phyloP scores from a whole-genome alignment of 2,113 vertebrate species.

The Zapus hudsonius region DNA sequence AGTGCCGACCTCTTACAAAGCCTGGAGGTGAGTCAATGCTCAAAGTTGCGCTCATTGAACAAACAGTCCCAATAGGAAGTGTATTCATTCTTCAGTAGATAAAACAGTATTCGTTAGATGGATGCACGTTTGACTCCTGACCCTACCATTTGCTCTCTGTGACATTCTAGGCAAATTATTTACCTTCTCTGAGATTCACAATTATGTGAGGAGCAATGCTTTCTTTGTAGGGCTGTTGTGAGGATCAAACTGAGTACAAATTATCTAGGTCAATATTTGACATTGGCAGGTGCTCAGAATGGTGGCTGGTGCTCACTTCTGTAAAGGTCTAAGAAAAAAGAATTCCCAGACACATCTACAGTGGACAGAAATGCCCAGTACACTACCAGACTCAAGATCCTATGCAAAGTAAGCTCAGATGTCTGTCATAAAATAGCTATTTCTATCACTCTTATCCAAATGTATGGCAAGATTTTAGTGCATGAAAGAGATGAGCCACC shows the following conservation, averaged over 20 bases:
- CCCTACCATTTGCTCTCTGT: neutral
- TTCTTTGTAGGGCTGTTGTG: neutral
- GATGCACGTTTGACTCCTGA: neutral
- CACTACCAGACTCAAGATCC: neutral
- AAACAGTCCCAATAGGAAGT: neutral
- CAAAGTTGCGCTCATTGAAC: neutral
- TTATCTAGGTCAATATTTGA: neutral
- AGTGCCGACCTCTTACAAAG: no score
- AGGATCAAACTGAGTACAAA: neutral
- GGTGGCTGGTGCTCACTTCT: neutral
- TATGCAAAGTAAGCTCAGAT: neutral
- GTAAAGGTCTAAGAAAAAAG: neutral
- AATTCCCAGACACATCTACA: neutral
- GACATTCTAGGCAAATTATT: neutral
- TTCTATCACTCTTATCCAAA: neutral
- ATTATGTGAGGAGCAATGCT: neutral
- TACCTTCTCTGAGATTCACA: neutral
- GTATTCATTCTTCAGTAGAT: no score
- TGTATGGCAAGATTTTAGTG: no score
- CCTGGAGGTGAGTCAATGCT: no score
- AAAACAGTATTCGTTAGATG: neutral
- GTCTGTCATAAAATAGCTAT: no score
- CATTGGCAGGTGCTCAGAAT: neutral
- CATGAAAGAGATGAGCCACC: no score
- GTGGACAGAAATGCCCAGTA: neutral